These are phyloP conservation scores for Drosophila buzzatii DNA, from an alignment of 2,888 invertebrate genomes.

Conservation along the genomic window DNA sequence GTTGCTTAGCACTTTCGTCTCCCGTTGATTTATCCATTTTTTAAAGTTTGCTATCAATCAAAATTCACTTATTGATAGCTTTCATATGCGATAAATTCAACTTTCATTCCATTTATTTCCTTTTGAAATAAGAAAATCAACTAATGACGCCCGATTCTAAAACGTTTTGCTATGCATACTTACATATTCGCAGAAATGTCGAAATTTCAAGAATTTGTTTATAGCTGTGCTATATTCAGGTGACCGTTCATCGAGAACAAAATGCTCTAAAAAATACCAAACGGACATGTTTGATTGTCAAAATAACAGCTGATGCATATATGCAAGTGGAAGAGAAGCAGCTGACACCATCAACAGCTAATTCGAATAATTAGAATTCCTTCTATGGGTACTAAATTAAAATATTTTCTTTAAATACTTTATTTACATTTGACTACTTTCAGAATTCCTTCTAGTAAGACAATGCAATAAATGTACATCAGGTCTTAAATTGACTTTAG, in stretches of 20 bases:
- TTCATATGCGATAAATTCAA: neutral
- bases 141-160: neutral
- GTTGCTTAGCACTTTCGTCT: slow-evolving; percentile 19
- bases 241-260: slow-evolving; percentile 14
- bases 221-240: slow-evolving; percentile 4
- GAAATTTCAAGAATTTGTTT: slow-evolving; percentile 36
- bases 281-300: neutral
- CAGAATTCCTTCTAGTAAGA: neutral
- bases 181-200: slow-evolving; percentile 22
- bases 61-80: neutral
- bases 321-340: neutral
- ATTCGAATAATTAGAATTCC: neutral
- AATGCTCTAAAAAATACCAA: slow-evolving; percentile 43
- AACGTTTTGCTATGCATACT: neutral
- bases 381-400: too few relatives aligned
- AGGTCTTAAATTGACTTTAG: neutral
- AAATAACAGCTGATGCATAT: slow-evolving; percentile 29
- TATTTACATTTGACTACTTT: neutral
- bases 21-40: slow-evolving; percentile 35
- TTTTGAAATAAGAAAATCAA: neutral
- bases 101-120: neutral
- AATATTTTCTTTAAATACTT: neutral
- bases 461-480: neutral
- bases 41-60: neutral
- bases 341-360: slow-evolving; percentile 10